Evolutionary conservation across 2,797 vertebrate genomes (phyloP).

Genomic region (Gobionotothen gibberifrons): DNA sequence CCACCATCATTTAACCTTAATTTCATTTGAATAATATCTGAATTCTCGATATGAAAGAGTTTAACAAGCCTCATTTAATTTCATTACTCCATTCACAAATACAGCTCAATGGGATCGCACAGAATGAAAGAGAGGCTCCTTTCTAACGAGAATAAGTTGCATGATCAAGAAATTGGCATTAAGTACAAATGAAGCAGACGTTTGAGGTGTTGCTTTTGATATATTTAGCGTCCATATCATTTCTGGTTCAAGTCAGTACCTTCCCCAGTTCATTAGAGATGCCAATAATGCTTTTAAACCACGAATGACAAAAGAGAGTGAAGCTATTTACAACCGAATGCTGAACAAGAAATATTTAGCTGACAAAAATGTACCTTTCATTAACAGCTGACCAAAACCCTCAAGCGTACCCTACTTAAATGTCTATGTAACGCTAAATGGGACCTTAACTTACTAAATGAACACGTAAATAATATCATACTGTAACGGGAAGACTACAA

Average conservation of each 20-base stretch:
- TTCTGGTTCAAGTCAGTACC: neutral
- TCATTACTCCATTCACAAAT: neutral
- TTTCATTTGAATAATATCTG: slow-evolving; percentile 8
- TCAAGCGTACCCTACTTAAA: no score
- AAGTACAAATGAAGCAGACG: neutral
- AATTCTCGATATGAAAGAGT: neutral
- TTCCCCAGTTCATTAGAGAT: neutral
- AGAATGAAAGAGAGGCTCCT: neutral
- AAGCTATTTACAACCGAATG: no score
- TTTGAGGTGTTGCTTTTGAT: neutral
- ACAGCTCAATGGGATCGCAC: neutral
- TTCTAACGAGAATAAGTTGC: neutral
- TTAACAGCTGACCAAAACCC: no score
- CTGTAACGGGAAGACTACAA: no score
- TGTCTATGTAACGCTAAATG: no score
- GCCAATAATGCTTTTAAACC: neutral
- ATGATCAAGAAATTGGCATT: neutral
- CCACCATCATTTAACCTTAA: no score
- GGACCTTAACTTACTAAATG: no score
- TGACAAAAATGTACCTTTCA: no score
- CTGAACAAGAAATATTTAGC: no score
- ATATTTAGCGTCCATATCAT: neutral
- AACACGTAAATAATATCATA: no score
- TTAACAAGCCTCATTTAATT: neutral
- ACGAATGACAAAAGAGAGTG: no score